Percentiles rank a stretch among this genome's conserved stretches.
These are phyloP conservation scores for Nasonia oneida DNA, from an alignment of 2,888 invertebrate species.

Conservation along the genomic window DNA sequence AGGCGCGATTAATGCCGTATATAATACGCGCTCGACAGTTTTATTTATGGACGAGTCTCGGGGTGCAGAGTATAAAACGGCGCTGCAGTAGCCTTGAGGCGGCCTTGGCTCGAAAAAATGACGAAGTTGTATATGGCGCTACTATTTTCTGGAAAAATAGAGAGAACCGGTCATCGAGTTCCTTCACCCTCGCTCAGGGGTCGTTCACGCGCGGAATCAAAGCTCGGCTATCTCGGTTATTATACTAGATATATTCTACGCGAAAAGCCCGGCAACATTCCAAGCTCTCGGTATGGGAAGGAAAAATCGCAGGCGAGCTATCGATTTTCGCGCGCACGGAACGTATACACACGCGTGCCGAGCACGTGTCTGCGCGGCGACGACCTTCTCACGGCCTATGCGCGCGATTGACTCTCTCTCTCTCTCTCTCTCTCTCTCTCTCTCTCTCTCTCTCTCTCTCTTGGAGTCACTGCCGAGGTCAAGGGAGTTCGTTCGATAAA, in stretches of 20 bases:
- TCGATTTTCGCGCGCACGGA: background rate
- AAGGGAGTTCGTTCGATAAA: conserved; percentile 53
- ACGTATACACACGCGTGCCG: conserved; percentile 19
- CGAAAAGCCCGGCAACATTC: background rate
- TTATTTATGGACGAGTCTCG: background rate
- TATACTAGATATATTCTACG: too few species aligned
- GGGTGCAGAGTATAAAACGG: background rate
- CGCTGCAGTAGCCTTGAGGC: background rate
- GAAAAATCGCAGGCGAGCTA: conserved; percentile 1
- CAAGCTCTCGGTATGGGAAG: background rate
- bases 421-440: too few species aligned
- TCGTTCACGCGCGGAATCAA: background rate
- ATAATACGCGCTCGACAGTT: background rate
- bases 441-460: background rate
- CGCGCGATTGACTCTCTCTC: conserved; percentile 17
- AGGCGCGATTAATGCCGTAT: background rate
- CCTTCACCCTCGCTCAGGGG: too few species aligned
- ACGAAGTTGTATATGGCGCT: too few species aligned
- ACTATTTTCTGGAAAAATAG: too few species aligned
- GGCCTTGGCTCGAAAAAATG: too few species aligned
- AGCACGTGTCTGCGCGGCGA: conserved; percentile 32
- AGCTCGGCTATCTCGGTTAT: background rate
- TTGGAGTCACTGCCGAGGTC: conserved; percentile 45
- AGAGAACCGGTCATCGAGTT: too few species aligned
- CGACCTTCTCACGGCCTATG: conserved; percentile 43